phyloP scores from a whole-genome alignment of 2,113 vertebrate species.

The Coryphaenoides rupestris region DNA sequence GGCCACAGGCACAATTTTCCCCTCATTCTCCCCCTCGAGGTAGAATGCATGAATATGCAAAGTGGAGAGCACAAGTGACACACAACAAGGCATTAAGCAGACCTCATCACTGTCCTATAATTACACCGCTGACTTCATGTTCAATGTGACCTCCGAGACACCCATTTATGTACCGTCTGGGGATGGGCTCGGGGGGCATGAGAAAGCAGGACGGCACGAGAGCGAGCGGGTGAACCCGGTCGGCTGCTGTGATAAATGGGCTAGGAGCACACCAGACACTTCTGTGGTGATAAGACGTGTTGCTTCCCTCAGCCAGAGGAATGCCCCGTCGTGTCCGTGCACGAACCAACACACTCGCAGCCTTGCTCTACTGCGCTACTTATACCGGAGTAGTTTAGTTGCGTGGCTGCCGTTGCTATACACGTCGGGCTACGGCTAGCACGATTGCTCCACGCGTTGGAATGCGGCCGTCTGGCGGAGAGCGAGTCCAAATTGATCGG shows the following conservation, averaged over 20 bases:
- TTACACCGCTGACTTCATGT: slow-evolving; percentile 7
- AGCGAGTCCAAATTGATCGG: too few species aligned
- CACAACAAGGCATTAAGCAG: not conserved
- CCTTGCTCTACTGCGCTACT: too few species aligned
- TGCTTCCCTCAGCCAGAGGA: slow-evolving; percentile 50
- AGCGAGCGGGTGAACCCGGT: not conserved
- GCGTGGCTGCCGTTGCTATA: too few species aligned
- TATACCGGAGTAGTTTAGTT: too few species aligned
- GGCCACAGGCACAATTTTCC: too few species aligned
- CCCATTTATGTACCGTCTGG: not conserved
- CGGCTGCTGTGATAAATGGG: slow-evolving; percentile 24
- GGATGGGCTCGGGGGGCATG: not conserved
- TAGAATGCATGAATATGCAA: too few species aligned
- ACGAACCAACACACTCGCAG: slow-evolving; percentile 32
- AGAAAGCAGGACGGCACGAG: too few species aligned
- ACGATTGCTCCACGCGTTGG: too few species aligned
- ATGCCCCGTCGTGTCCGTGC: slow-evolving; percentile 62
- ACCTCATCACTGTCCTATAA: not conserved
- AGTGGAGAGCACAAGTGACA: not conserved
- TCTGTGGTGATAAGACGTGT: slow-evolving; percentile 25
- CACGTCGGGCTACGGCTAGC: too few species aligned
- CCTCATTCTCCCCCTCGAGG: too few species aligned
- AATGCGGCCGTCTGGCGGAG: too few species aligned
- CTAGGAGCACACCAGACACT: slow-evolving; percentile 20
- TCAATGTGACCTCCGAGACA: not conserved